These are phyloP conservation scores for Limnephilus marmoratus DNA, from an alignment of 2,888 invertebrate species.

Conservation along the genomic window DNA sequence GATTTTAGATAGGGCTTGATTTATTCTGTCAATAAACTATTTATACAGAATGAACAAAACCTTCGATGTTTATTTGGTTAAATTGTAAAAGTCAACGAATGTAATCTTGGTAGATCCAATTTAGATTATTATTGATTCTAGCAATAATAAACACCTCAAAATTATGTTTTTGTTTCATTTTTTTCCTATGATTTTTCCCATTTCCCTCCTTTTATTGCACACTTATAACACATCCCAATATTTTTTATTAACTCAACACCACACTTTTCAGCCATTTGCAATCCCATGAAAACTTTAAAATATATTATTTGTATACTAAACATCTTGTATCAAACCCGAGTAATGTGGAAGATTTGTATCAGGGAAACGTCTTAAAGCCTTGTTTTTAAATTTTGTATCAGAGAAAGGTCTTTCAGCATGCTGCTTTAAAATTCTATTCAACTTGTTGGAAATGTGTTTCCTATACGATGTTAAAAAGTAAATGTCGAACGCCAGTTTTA, in stretches of 20 bases:
- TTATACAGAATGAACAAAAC: constrained; percentile 61
- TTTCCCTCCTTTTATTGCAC: constrained; percentile 17
- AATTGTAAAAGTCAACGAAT: constrained; percentile 78
- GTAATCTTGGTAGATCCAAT: constrained; percentile 79
- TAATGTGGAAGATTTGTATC: background rate
- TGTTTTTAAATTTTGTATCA: background rate
- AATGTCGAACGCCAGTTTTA: background rate
- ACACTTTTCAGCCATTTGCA: background rate
- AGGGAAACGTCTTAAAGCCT: background rate
- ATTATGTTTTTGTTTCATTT: constrained; percentile 64
- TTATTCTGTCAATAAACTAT: constrained; percentile 68
- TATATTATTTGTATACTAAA: background rate
- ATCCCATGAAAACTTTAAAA: background rate
- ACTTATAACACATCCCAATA: background rate
- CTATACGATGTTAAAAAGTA: background rate
- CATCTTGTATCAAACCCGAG: constrained; percentile 2
- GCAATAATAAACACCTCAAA: constrained; percentile 74
- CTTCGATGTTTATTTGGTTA: constrained; percentile 76
- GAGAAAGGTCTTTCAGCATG: background rate
- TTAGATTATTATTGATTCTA: constrained; percentile 75
- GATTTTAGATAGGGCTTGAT: constrained; percentile 75
- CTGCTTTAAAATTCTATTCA: background rate
- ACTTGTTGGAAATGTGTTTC: background rate
- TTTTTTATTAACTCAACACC: background rate
- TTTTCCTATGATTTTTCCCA: constrained; percentile 26